phyloP scores from a whole-genome alignment of 2,113 vertebrate species.

The Chaenocephalus aceratus region DNA sequence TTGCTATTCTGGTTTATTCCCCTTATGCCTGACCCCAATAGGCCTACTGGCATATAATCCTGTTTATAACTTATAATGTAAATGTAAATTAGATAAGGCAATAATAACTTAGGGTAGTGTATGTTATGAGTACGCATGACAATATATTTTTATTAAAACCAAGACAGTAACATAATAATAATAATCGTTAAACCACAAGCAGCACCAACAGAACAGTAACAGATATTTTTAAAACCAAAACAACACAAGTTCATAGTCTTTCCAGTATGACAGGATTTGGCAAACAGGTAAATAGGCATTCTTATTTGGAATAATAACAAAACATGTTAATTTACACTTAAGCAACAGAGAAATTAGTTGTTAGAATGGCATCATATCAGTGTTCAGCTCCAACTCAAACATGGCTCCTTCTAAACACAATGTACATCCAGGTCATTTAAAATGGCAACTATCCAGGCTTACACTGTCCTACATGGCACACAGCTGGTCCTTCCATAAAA shows the following conservation, averaged over 20 bases:
- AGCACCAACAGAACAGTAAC: conserved; percentile 65
- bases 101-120: neutral
- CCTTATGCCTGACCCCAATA: no score
- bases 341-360: conserved; percentile 39
- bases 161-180: conserved; percentile 58
- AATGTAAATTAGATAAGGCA: neutral
- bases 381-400: conserved; percentile 24
- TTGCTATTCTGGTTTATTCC: no score
- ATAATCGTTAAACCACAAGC: conserved; percentile 60
- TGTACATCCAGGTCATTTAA: conserved; percentile 9
- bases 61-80: neutral
- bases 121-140: conserved; percentile 54
- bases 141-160: conserved; percentile 74
- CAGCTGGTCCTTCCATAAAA: conserved; percentile 24
- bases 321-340: conserved; percentile 63
- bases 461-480: conserved; percentile 59
- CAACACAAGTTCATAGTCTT: conserved; percentile 44
- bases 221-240: conserved; percentile 48
- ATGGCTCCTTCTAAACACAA: conserved; percentile 21
- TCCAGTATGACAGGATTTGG: conserved; percentile 72
- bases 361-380: conserved; percentile 47
- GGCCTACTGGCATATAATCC: no score
- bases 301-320: conserved; percentile 53
- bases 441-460: conserved; percentile 3
- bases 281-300: conserved; percentile 69